Conservation (phyloP, 2,797 vertebrate species). For the Kryptopterus vitreolus region DNA sequence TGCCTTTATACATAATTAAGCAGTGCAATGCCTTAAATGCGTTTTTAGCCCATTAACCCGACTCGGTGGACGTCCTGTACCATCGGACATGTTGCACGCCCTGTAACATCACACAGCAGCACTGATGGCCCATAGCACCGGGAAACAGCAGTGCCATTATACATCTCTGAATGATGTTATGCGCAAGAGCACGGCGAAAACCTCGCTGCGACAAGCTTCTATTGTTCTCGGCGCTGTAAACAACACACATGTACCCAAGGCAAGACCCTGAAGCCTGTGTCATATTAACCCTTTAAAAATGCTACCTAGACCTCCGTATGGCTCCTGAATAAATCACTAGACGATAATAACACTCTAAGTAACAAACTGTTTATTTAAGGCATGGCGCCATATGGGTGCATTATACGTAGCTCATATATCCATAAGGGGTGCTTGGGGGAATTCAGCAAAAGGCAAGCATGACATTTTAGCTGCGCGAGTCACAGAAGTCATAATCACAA, state of each 20-base stretch:
- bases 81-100: slow-evolving; percentile 14
- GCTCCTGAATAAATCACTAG: neutral
- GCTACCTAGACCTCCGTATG: neutral
- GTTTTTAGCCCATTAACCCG: neutral
- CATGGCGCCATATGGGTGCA: neutral
- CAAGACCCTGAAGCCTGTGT: slow-evolving; percentile 38
- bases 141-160: slow-evolving; percentile 52
- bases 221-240: slow-evolving; percentile 48
- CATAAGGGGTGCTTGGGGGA: slow-evolving; percentile 16
- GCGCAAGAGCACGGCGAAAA: slow-evolving; percentile 37
- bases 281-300: neutral
- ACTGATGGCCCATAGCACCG: slow-evolving; percentile 21
- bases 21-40: neutral
- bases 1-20: neutral
- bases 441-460: slow-evolving; percentile 9
- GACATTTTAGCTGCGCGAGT: slow-evolving; percentile 19
- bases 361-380: neutral
- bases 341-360: neutral
- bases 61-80: neutral
- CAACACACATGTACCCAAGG: slow-evolving; percentile 36
- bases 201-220: slow-evolving; percentile 39
- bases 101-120: slow-evolving; percentile 9
- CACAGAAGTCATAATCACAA: slow-evolving; percentile 41
- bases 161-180: slow-evolving; percentile 45
- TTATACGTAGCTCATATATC: neutral